These are phyloP conservation scores for Dimorphilus gyrociliatus DNA, from an alignment of 2,888 invertebrate genomes.

Conservation along the genomic window DNA sequence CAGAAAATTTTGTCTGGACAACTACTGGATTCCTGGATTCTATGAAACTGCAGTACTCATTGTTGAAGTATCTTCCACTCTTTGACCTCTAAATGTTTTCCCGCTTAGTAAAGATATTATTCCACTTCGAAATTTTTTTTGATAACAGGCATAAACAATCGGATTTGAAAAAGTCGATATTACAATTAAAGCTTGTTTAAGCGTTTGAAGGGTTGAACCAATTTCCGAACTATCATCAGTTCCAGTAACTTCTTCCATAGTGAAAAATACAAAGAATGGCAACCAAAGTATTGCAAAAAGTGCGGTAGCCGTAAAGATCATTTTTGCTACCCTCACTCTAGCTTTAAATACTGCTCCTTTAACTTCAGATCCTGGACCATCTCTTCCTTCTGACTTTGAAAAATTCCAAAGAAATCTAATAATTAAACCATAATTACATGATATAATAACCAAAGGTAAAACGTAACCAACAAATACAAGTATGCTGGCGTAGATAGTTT, in stretches of 20 bases:
- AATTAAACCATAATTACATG: constrained; percentile 2
- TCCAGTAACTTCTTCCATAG: constrained; percentile 9
- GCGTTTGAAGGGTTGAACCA: constrained; percentile 3
- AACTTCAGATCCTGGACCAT: neutral
- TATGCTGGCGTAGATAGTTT: constrained; percentile 3
- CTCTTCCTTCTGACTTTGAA: neutral
- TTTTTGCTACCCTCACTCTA: constrained; percentile 2
- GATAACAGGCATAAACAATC: constrained; percentile 7
- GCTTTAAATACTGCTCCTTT: neutral
- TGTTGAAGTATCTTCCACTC: too few species aligned
- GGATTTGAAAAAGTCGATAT: constrained; percentile 9
- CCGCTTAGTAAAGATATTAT: too few species aligned
- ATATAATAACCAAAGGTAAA: constrained; percentile 4
- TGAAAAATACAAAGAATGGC: constrained; percentile 10
- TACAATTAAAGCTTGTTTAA: constrained; percentile 7
- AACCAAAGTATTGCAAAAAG: constrained; percentile 9
- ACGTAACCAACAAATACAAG: constrained; percentile 3
- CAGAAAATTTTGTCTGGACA: too few species aligned
- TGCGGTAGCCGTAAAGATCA: constrained; percentile 2
- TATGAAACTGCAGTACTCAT: too few species aligned
- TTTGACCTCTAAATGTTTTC: too few species aligned
- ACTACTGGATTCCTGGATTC: too few species aligned
- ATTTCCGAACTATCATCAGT: constrained; percentile 8
- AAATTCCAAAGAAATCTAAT: constrained; percentile 2
- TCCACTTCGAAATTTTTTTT: too few species aligned